Base-by-base conservation (phyloP, 1,140 invertebrate species). In the Drosophila baimaii region DNA sequence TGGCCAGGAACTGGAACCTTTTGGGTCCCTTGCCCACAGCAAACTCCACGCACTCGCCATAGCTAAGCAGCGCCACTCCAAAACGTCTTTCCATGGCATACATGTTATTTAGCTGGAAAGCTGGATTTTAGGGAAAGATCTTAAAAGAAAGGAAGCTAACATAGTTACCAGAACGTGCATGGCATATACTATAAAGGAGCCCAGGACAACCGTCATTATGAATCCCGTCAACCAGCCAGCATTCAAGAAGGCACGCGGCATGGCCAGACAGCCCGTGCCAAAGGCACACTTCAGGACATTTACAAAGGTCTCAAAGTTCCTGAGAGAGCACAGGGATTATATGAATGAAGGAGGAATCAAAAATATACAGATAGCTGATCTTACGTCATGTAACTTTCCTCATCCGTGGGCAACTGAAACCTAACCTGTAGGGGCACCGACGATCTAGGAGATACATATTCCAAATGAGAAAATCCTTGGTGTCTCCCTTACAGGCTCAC, bases 211-310 rank as follows among this genome's bases (percentile, higher is more conserved):
- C 5, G 83, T 73, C 68, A 59, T 52, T 12, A 79, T n/a, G 2
- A 88, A 15, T 2, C 83, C 83, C 1, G 57, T 5, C 2, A 82
- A 7, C 79, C 83, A 88, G 27, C 83, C 83, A 1, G 79, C 47
- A 35, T 73, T 49, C 12, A 37, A 6, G 17, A 54, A 86, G 29
- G 63, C 79, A 13, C 31, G 29, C 4, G 83, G 83, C 83, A 86
- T 73, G n/a, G 83, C 83, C 52, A 86, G 15, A 21, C 83, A 73
- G 6, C 83, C 83, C 2, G 83, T 88, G 27, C 83, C 83, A 37
- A 88, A 69, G 1, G 68, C 57, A 21, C 79, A 79, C 8, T 88
- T 86, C 0, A 88, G 13, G 10, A 86, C 44, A 55, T 73, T 79
- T 3, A 86, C 35, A 23, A 86, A 79, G 12, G 83, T 47, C 55